Conservation (phyloP, 2,113 vertebrate species). For the Papio anubis region DNA sequence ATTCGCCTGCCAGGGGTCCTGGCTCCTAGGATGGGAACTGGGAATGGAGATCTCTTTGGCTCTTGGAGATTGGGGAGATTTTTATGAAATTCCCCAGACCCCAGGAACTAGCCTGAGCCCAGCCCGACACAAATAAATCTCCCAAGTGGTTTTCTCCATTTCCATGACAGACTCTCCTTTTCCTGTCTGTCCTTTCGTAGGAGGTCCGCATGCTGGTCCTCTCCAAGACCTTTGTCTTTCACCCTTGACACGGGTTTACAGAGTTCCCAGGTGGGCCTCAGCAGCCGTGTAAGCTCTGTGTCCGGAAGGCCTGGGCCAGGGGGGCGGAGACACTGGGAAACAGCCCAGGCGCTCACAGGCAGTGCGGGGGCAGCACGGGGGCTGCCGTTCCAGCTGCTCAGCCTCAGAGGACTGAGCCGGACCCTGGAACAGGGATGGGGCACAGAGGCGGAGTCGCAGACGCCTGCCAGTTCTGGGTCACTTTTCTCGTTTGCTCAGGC, state of each 20-base stretch:
- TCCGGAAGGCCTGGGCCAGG: not conserved
- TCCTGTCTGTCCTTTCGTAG: not conserved
- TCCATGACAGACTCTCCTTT: not conserved
- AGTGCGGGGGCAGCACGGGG: not conserved
- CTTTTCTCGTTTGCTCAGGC: not conserved
- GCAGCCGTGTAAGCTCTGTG: not conserved
- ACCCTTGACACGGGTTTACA: not conserved
- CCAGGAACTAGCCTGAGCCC: not conserved
- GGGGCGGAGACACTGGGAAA: rapidly evolving
- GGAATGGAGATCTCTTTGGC: not conserved
- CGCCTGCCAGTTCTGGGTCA: not conserved
- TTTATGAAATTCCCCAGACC: not conserved
- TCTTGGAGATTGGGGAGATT: not conserved
- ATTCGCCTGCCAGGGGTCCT: rapidly evolving
- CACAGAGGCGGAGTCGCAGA: no score
- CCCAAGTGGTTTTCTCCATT: rapidly evolving
- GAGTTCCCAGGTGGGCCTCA: not conserved
- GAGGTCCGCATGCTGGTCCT: not conserved
- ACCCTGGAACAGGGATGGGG: not conserved
- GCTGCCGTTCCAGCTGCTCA: rapidly evolving
- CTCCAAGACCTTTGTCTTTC: not conserved
- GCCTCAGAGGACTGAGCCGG: not conserved
- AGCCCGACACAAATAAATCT: not conserved
- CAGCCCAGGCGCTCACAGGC: no score
- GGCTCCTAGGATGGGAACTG: not conserved